These are phyloP conservation scores for Lethrus apterus DNA, from an alignment of 1,140 invertebrate genomes.

Conservation along the genomic window DNA sequence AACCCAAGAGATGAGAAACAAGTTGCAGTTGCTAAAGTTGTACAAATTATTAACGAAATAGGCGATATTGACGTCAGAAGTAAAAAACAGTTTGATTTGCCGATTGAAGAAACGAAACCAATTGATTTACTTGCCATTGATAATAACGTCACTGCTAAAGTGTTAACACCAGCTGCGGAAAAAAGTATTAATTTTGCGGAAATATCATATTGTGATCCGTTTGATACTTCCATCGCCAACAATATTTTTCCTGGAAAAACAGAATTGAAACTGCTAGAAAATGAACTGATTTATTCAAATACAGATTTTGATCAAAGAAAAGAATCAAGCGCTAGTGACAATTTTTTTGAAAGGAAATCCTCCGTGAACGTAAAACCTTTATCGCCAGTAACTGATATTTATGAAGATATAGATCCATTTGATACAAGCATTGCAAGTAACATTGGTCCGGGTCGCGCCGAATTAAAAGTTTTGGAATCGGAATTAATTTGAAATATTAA, in stretches of 20 bases:
- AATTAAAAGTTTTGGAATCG: slow-evolving; percentile 53
- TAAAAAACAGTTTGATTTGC: slow-evolving; percentile 26
- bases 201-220: slow-evolving; percentile 56
- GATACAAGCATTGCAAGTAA: slow-evolving; percentile 55
- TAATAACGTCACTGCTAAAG: slow-evolving; percentile 51
- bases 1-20: slow-evolving; percentile 43
- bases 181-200: slow-evolving; percentile 40
- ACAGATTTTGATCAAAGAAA: slow-evolving; percentile 48
- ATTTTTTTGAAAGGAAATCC: slow-evolving; percentile 50
- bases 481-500: slow-evolving; percentile 48
- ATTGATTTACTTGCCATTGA: slow-evolving; percentile 51
- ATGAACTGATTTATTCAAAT: slow-evolving; percentile 47
- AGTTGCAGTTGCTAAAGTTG: slow-evolving; percentile 36
- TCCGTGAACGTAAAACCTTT: slow-evolving; percentile 56
- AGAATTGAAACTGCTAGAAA: slow-evolving; percentile 68
- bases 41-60: slow-evolving; percentile 30
- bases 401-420: slow-evolving; percentile 55
- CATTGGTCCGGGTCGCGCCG: slow-evolving; percentile 50
- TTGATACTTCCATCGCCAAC: slow-evolving; percentile 72
- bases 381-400: slow-evolving; percentile 47
- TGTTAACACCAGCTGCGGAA: slow-evolving; percentile 48
- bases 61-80: slow-evolving; percentile 15
- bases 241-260: slow-evolving; percentile 69
- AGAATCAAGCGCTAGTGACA: slow-evolving; percentile 13
- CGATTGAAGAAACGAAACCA: slow-evolving; percentile 33